Evolutionary conservation across 2,888 invertebrate species (phyloP), one percentile per base, ranked within the genome.

Genomic region (Lacanobia oleracea): DNA sequence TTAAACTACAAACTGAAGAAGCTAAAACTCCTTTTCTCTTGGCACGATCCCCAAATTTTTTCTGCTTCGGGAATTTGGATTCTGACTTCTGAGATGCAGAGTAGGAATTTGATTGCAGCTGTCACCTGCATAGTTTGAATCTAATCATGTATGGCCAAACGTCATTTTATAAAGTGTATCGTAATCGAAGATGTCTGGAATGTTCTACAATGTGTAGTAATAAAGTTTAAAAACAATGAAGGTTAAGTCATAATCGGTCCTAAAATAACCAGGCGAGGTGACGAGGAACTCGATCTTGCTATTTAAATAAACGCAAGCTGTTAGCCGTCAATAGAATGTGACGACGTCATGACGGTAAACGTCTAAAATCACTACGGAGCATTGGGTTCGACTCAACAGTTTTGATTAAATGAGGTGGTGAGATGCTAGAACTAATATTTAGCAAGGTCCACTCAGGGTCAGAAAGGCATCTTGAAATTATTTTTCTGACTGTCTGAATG

Each of bases 121-220:
- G 43, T 72, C 43, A 37, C 6, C 18, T 70, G 68, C 75, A 75
- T 73, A 71, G 74, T 77, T 77, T 21, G 62, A 79, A 83, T 84
- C 73, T 75, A 81, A 80, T 80, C 74, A 54, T 75, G 76, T 86
- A 82, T 83, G 81, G 86, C 79, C 81, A 86, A 89, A 87, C 88
- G 88, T 90, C 87, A 89, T 89, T 86, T 88, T 87, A 87, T 87
- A 86, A 71, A 72, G 62, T 70, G 67, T 84, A 86, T 88, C 79
- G 82, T 82, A 85, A 88, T 87, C 79, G 85, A 83, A 80, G 74
- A 69, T 74, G 72, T 84, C 84, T 86, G 84, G 87, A 87, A 88
- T 86, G 75, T 88, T 88, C 80, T 5, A 67, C 54, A 66, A 70
- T 70, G 23, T 75, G 50, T 27, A 63, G 65, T 67, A 67, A 68